phyloP scores from a whole-genome alignment of 2,113 vertebrate genomes.

The Calonectris borealis region DNA sequence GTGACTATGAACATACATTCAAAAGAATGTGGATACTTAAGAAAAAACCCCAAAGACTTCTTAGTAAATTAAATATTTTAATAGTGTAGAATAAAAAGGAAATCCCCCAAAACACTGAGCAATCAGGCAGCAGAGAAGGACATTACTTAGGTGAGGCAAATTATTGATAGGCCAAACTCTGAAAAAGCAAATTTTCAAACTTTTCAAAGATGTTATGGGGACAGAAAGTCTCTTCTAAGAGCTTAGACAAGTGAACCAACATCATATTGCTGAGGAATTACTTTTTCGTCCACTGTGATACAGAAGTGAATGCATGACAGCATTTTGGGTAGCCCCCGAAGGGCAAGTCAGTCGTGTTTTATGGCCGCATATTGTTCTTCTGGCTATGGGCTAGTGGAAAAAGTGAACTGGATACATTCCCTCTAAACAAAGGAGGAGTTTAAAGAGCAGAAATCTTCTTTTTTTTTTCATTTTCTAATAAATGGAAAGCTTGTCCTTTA shows the following conservation, averaged over 20 bases:
- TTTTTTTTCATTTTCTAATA: not conserved
- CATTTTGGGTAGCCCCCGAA: not conserved
- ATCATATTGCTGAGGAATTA: not conserved
- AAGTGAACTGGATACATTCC: not conserved
- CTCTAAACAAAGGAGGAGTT: not conserved
- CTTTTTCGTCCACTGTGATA: not conserved
- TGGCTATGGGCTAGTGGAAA: not conserved
- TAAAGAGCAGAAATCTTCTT: not conserved
- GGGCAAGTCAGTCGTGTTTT: too few relatives aligned
- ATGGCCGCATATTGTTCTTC: not conserved
- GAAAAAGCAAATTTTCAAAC: not conserved
- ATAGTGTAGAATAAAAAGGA: not conserved
- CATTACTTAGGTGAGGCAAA: not conserved
- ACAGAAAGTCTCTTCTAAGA: not conserved
- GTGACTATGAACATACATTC: rapidly evolving
- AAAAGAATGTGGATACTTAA: not conserved
- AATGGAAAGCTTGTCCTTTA: not conserved
- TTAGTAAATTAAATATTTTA: not conserved
- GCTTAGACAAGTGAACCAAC: not conserved
- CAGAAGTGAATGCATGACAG: not conserved
- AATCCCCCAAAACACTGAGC: not conserved
- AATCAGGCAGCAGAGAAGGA: not conserved
- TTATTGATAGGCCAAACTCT: not conserved
- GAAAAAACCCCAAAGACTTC: not conserved
- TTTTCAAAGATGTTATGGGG: not conserved